phyloP scores from a whole-genome alignment of 2,888 invertebrate genomes.

The Agapostemon virescens region DNA sequence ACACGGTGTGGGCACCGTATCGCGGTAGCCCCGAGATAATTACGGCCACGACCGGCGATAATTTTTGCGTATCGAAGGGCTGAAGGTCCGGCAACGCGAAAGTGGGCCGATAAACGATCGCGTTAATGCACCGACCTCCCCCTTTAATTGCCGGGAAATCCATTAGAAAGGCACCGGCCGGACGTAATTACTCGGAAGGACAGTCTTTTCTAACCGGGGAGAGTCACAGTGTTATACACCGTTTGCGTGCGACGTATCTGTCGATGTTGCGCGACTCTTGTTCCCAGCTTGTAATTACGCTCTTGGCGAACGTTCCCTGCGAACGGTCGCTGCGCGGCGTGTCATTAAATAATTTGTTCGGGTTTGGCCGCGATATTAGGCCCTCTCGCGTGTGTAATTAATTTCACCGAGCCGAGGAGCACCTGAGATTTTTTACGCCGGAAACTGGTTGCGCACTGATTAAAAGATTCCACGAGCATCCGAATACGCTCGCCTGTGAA shows the following conservation, averaged over 20 bases:
- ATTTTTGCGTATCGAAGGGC: constrained; percentile 68
- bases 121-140: constrained; percentile 25
- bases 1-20: constrained; percentile 67
- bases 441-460: background rate
- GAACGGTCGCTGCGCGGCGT: background rate
- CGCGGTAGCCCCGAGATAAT: constrained; percentile 69
- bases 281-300: constrained; percentile 7
- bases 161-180: constrained; percentile 40
- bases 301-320: background rate
- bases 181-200: constrained; percentile 35
- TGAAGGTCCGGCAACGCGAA: constrained; percentile 43
- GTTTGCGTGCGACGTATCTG: constrained; percentile 5
- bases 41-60: constrained; percentile 63
- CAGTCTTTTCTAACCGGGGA: constrained; percentile 21
- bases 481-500: background rate
- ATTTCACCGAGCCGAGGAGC: background rate
- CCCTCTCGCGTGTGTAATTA: constrained; percentile 11
- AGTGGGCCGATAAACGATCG: constrained; percentile 47
- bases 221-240: background rate
- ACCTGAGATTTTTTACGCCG: background rate
- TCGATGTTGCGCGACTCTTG: background rate
- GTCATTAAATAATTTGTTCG: constrained; percentile 19
- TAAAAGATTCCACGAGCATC: background rate
- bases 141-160: constrained; percentile 51
- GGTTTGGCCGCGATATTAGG: background rate